These are phyloP conservation scores for Leucophenga varia DNA, from an alignment of 1,140 invertebrate genomes.

Conservation along the genomic window DNA sequence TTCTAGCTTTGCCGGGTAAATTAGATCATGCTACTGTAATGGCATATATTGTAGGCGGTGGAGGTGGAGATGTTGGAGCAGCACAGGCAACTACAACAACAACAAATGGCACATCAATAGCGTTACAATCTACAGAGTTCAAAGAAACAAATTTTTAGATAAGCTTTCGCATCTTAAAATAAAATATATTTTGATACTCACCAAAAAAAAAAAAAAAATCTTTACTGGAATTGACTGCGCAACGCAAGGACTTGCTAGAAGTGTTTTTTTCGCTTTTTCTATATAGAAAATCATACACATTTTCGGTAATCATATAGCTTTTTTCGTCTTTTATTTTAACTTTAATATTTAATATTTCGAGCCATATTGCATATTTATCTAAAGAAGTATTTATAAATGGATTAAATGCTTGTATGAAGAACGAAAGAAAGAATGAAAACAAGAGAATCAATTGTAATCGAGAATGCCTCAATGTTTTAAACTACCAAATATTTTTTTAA, in stretches of 20 bases:
- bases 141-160: constrained; percentile 52
- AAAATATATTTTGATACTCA: neutral
- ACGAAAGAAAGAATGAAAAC: constrained; percentile 18
- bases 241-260: constrained; percentile 12
- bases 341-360: constrained; percentile 25
- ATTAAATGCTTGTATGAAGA: constrained; percentile 23
- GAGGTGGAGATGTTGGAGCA: too few relatives aligned
- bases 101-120: constrained; percentile 18
- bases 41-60: constrained; percentile 73
- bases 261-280: constrained; percentile 4
- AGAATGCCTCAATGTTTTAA: constrained; percentile 50
- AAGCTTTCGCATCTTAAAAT: constrained; percentile 6
- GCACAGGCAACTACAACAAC: neutral
- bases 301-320: constrained; percentile 20
- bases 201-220: constrained; percentile 5
- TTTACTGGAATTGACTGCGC: constrained; percentile 9
- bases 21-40: constrained; percentile 88
- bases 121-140: constrained; percentile 49
- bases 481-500: too few relatives aligned
- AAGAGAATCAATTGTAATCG: too few relatives aligned
- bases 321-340: constrained; percentile 26
- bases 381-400: neutral
- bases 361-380: constrained; percentile 39
- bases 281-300: neutral
- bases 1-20: constrained; percentile 80